Percentiles rank a stretch among this genome's conserved stretches.
Evolutionary conservation across 2,113 vertebrate species (phyloP).

Genomic region (Danio rerio): DNA sequence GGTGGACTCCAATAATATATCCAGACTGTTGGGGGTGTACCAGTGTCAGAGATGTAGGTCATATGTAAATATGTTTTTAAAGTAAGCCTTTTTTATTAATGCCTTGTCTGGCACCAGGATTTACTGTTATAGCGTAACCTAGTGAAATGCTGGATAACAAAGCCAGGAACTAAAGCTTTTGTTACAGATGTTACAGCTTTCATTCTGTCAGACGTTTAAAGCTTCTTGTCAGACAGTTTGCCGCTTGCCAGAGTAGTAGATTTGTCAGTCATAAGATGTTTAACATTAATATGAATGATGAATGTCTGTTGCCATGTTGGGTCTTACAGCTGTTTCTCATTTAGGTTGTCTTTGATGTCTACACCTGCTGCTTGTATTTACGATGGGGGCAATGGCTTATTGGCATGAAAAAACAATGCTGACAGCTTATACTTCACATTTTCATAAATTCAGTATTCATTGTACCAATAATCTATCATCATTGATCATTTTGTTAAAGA

Average conservation of each 20-base stretch:
- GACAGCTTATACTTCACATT: not conserved
- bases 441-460: not conserved
- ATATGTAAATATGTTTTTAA: conserved; percentile 35
- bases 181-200: not conserved
- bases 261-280: conserved; percentile 26
- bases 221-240: conserved; percentile 28
- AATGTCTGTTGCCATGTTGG: conserved; percentile 14
- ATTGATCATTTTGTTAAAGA: too few species aligned
- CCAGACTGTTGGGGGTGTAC: conserved; percentile 20
- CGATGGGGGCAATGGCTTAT: not conserved
- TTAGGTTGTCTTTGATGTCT: conserved; percentile 7
- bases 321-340: conserved; percentile 6
- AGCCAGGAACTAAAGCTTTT: not conserved
- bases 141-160: not conserved
- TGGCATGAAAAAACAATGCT: not conserved
- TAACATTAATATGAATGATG: not conserved
- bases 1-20: not conserved
- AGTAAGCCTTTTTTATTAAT: conserved; percentile 32
- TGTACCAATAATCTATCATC: too few species aligned
- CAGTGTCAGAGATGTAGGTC: conserved; percentile 45
- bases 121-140: not conserved
- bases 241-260: conserved; percentile 14
- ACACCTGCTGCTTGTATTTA: conserved; percentile 7
- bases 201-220: conserved; percentile 1
- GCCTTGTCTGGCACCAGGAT: conserved; percentile 4